Evolutionary conservation across 2,888 invertebrate genomes (phyloP).

Genomic region (Priocnemis perturbator): DNA sequence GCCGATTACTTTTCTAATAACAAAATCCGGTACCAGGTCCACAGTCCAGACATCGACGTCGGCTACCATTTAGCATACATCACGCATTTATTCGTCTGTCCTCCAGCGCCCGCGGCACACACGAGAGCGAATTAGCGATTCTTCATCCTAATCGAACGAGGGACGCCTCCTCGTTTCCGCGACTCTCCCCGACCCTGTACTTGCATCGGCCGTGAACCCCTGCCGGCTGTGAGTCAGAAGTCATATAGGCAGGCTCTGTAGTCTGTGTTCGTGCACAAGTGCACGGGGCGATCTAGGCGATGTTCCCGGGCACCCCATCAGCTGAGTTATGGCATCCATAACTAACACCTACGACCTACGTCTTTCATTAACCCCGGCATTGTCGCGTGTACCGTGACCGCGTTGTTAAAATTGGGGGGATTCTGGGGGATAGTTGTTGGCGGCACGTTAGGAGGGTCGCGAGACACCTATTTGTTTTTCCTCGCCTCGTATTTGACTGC

Average conservation of each 20-base stretch:
- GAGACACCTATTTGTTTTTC: slow-evolving; percentile 59
- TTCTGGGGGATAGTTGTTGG: slow-evolving; percentile 30
- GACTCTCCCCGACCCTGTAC: slow-evolving; percentile 24
- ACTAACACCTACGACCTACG: slow-evolving; percentile 58
- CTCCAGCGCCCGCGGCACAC: no score
- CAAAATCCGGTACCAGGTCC: no score
- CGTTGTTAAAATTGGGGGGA: slow-evolving; percentile 45
- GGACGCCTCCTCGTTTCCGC: slow-evolving; percentile 35
- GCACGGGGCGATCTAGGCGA: slow-evolving; percentile 44
- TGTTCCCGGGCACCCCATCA: slow-evolving; percentile 38
- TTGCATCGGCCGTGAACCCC: slow-evolving; percentile 27
- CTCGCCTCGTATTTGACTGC: slow-evolving; percentile 54
- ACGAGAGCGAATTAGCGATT: slow-evolving; percentile 18
- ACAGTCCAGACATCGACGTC: no score
- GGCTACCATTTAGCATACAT: no score
- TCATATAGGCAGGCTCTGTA: slow-evolving; percentile 36
- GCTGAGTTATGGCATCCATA: slow-evolving; percentile 64
- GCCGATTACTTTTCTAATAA: no score
- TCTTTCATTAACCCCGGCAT: slow-evolving; percentile 67
- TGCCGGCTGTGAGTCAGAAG: slow-evolving; percentile 53
- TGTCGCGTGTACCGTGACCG: slow-evolving; percentile 54
- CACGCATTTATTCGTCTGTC: no score
- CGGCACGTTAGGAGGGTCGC: slow-evolving; percentile 10
- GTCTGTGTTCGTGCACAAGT: slow-evolving; percentile 18
- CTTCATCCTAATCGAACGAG: slow-evolving; percentile 24